phyloP scores from a whole-genome alignment of 2,888 invertebrate genomes.

The Machimus rusticus region DNA sequence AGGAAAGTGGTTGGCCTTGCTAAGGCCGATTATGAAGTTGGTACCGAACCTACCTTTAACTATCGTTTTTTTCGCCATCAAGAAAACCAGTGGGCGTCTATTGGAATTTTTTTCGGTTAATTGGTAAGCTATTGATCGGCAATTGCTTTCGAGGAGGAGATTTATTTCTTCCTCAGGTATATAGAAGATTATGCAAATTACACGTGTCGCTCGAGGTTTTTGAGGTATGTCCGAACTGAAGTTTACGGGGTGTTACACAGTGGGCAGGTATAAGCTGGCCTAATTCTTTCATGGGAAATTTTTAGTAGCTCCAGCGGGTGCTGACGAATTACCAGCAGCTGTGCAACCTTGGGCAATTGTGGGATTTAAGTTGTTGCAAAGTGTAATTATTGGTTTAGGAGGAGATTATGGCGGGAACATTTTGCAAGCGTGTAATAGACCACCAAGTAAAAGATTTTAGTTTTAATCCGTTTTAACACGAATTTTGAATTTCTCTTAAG shows the following conservation, averaged over 20 bases:
- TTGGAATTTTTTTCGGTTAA: not conserved
- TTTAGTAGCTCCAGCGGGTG: not conserved
- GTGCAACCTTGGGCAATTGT: not conserved
- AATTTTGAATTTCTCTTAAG: too few relatives aligned
- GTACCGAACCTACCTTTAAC: not conserved
- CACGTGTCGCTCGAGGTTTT: not conserved
- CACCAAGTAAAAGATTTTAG: not conserved
- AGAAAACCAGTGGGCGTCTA: not conserved
- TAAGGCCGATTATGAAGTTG: not conserved
- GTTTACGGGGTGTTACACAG: not conserved
- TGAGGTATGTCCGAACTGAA: not conserved
- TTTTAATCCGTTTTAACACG: too few relatives aligned
- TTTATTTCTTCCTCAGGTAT: not conserved
- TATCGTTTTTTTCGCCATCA: not conserved
- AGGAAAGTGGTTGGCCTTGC: not conserved
- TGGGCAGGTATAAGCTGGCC: not conserved
- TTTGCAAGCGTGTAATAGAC: not conserved
- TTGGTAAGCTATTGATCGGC: not conserved
- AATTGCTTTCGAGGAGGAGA: not conserved
- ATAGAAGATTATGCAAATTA: not conserved
- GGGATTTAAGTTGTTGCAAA: not conserved
- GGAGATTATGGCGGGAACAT: not conserved
- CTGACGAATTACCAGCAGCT: not conserved
- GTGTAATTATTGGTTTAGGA: not conserved
- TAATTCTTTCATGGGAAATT: not conserved